Evolutionary conservation across 2,888 invertebrate genomes (phyloP).

Genomic region (Sphecodes monilicornis): DNA sequence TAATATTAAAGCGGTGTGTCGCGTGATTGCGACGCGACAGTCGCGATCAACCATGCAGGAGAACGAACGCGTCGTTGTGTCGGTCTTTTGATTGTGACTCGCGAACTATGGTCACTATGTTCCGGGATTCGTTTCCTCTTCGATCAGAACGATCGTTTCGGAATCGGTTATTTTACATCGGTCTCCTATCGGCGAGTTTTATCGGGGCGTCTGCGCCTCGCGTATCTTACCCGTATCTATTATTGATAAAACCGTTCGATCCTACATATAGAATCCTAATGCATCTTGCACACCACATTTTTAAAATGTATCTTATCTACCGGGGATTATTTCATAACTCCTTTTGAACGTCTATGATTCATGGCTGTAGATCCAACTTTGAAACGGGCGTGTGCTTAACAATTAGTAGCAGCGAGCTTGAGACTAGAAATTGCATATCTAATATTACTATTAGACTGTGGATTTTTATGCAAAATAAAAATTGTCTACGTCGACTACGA

Average conservation of each 20-base stretch:
- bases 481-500: background rate
- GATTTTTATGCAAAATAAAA: background rate
- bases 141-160: background rate
- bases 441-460: no score
- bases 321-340: background rate
- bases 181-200: background rate
- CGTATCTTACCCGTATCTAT: background rate
- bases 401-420: background rate
- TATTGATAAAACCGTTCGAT: background rate
- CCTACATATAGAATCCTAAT: background rate
- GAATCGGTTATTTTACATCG: background rate
- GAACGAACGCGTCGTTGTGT: background rate
- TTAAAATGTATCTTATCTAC: background rate
- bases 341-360: background rate
- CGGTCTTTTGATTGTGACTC: background rate
- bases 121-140: background rate
- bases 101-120: background rate
- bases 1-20: slow-evolving; percentile 51
- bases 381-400: background rate
- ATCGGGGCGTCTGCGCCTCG: background rate
- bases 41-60: background rate
- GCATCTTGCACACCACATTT: background rate
- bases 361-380: background rate
- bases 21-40: slow-evolving; percentile 28
- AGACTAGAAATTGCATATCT: background rate